These are phyloP conservation scores for Magallana ariakensis DNA, from an alignment of 1,140 invertebrate genomes.

Conservation along the genomic window DNA sequence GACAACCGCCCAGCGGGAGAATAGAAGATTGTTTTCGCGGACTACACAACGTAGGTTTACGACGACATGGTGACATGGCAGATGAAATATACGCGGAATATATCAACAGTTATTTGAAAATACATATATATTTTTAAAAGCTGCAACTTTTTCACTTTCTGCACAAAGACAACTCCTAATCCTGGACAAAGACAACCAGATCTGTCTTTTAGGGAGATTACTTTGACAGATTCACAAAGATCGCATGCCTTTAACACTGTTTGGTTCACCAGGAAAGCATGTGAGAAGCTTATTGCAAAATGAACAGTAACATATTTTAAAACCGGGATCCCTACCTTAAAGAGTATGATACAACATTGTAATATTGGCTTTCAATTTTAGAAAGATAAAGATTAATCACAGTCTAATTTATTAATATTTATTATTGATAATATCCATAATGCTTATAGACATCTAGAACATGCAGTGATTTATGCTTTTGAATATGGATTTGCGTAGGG, in stretches of 20 bases:
- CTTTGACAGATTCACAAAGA: background rate
- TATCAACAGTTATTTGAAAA: constrained; percentile 26
- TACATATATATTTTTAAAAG: constrained; percentile 22
- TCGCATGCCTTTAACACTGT: background rate
- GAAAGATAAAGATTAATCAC: no score
- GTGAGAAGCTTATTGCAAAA: no score
- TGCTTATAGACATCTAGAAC: no score
- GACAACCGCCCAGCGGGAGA: constrained; percentile 28
- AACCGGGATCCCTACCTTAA: no score
- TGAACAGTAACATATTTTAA: no score
- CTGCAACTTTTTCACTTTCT: constrained; percentile 33
- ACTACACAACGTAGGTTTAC: constrained; percentile 1
- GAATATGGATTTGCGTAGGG: no score
- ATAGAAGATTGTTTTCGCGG: background rate
- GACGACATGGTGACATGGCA: constrained; percentile 15
- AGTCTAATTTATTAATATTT: no score
- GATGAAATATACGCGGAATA: constrained; percentile 26
- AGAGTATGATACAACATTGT: no score
- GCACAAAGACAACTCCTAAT: constrained; percentile 9
- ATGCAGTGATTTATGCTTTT: no score
- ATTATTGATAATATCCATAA: no score
- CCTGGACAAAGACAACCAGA: background rate
- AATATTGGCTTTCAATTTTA: no score
- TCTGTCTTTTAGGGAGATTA: constrained; percentile 12
- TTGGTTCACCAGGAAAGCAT: constrained; percentile 6